Evolutionary conservation across 2,888 invertebrate genomes (phyloP).

Genomic region (Rhopalosiphum nymphaeae): DNA sequence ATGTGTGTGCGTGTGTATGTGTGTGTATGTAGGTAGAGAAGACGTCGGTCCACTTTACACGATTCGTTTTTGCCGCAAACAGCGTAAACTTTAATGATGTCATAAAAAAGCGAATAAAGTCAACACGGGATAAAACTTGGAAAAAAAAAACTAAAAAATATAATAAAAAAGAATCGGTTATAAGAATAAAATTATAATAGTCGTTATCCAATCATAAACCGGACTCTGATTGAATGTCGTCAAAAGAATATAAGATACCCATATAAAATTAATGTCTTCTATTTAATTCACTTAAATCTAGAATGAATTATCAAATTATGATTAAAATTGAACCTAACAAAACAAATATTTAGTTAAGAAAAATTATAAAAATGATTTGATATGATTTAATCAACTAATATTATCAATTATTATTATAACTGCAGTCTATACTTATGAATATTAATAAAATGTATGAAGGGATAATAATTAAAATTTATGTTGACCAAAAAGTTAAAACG

Average conservation of each 20-base stretch:
- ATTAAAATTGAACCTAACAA: neutral
- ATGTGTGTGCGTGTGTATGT: neutral
- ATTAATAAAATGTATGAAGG: neutral
- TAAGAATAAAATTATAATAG: conserved; percentile 48
- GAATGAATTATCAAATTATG: neutral
- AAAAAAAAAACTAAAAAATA: conserved; percentile 33
- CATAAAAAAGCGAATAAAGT: conserved; percentile 55
- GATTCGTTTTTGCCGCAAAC: conserved; percentile 57
- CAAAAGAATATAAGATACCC: neutral
- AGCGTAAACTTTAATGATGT: conserved; percentile 63
- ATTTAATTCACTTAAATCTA: neutral
- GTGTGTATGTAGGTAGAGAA: neutral
- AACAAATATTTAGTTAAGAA: neutral
- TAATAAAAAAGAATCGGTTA: neutral
- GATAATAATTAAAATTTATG: neutral
- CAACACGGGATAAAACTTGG: conserved; percentile 24
- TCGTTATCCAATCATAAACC: conserved; percentile 9
- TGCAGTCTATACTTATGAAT: neutral
- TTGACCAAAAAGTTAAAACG: neutral
- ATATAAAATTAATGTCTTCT: neutral
- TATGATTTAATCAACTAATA: neutral
- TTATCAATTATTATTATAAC: neutral
- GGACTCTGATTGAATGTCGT: conserved; percentile 1
- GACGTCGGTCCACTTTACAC: conserved; percentile 51
- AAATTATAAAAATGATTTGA: neutral